Percentiles rank a stretch among this genome's conserved stretches.
Conservation (phyloP, 2,797 vertebrate species). For the Falco concolor region DNA sequence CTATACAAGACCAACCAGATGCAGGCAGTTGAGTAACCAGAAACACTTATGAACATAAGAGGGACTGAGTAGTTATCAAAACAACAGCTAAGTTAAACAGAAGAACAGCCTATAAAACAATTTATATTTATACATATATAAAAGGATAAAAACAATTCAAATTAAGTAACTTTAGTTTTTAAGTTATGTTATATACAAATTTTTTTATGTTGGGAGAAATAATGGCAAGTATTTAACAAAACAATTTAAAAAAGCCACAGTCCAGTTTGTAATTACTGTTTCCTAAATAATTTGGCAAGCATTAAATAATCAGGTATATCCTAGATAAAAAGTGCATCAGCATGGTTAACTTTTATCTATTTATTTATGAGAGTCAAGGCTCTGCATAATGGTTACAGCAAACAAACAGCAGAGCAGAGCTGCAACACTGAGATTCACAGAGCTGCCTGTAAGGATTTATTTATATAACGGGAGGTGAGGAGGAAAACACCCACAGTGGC, state of each 20-base stretch:
- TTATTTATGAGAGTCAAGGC: not conserved
- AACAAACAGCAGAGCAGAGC: not conserved
- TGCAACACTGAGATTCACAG: not conserved
- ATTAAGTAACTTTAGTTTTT: slow-evolving; percentile 61
- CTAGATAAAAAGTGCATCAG: slow-evolving; percentile 47
- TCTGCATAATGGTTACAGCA: not conserved
- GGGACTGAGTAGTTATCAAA: slow-evolving; percentile 31
- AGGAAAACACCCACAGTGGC: not conserved
- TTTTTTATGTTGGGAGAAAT: not conserved
- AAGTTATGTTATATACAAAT: slow-evolving; percentile 66
- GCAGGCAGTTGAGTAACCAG: slow-evolving; percentile 51
- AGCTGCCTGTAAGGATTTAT: not conserved
- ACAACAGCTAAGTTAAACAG: slow-evolving; percentile 48
- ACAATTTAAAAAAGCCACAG: not conserved
- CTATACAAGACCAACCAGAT: slow-evolving; percentile 19
- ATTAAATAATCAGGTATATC: slow-evolving; percentile 49
- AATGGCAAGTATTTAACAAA: slow-evolving; percentile 24
- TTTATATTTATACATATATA: slow-evolving; percentile 48
- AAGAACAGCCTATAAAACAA: slow-evolving; percentile 47
- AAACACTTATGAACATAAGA: not conserved
- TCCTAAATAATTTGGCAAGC: slow-evolving; percentile 65
- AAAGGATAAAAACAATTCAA: slow-evolving; percentile 50
- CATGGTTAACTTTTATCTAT: slow-evolving; percentile 10
- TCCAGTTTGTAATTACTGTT: not conserved
- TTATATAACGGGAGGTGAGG: not conserved